Percentiles rank a stretch among this genome's conserved stretches.
phyloP scores from a whole-genome alignment of 1,140 invertebrate species.

The Drosophila lacteicornis region DNA sequence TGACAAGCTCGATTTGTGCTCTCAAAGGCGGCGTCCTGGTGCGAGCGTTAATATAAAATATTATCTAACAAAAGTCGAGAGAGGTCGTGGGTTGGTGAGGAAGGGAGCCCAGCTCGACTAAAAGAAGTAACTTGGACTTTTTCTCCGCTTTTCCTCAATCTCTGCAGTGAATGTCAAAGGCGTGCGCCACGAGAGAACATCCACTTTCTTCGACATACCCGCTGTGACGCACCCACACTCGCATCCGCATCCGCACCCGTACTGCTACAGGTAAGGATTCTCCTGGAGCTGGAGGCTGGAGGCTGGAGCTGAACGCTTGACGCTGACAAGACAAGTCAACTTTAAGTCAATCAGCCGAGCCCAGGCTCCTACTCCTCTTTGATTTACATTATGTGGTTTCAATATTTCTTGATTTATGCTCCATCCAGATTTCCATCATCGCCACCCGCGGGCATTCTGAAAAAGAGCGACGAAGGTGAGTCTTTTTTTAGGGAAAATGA shows the following conservation, averaged over 20 bases:
- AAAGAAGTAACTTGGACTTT: conserved; percentile 56
- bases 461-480: conserved; percentile 85
- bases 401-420: conserved; percentile 61
- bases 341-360: conserved; percentile 71
- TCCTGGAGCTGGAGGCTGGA: background rate
- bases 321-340: conserved; percentile 68
- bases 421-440: conserved; percentile 78
- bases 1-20: conserved; percentile 72
- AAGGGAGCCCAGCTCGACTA: conserved; percentile 8
- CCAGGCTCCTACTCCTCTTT: conserved; percentile 1
- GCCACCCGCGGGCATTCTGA: conserved; percentile 81
- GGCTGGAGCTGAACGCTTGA: background rate
- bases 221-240: conserved; percentile 84
- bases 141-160: conserved; percentile 21
- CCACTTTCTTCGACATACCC: conserved; percentile 84
- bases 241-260: conserved; percentile 71
- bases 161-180: conserved; percentile 83
- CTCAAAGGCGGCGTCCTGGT: conserved; percentile 74
- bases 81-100: background rate
- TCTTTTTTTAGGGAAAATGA: conserved; percentile 25
- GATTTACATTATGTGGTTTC: conserved; percentile 27
- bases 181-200: conserved; percentile 84
- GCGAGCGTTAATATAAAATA: conserved; percentile 75
- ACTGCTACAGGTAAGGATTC: conserved; percentile 76
- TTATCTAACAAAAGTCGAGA: conserved; percentile 76